Conservation (phyloP, 2,113 vertebrate species). For the Oncorhynchus clarkii region DNA sequence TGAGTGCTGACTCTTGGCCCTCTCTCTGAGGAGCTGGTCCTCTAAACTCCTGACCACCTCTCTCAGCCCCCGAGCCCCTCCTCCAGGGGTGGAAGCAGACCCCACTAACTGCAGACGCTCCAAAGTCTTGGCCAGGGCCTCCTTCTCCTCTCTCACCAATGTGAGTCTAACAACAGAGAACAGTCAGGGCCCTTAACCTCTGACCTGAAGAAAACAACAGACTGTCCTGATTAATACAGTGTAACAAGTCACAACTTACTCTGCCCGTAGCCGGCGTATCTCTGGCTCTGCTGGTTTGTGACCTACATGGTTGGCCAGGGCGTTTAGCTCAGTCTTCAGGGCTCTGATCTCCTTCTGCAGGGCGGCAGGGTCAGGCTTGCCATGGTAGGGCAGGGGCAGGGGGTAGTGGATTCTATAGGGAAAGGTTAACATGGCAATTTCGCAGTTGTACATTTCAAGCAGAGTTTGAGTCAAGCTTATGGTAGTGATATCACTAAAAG, state of each 20-base stretch:
- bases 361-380: conserved; percentile 83
- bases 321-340: conserved; percentile 77
- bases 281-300: conserved; percentile 69
- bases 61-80: conserved; percentile 70
- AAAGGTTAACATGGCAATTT: not conserved
- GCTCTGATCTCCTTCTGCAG: conserved; percentile 82
- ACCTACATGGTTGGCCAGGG: conserved; percentile 60
- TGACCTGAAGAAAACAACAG: not conserved
- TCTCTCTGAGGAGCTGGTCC: conserved; percentile 82
- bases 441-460: not conserved
- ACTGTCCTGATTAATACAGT: not conserved
- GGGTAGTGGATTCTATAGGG: conserved; percentile 88
- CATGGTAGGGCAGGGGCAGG: conserved; percentile 83
- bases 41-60: conserved; percentile 76
- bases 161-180: conserved; percentile 62
- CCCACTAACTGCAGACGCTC: conserved; percentile 65
- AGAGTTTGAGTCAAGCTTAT: too few species aligned
- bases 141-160: conserved; percentile 77
- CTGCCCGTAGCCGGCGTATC: conserved; percentile 75
- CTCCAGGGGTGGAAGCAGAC: conserved; percentile 35
- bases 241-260: conserved; percentile 66
- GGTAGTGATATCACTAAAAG: not conserved
- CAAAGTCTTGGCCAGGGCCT: conserved; percentile 69
- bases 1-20: conserved; percentile 71
- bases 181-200: not conserved